A percentile compares a stretch with the other conserved stretches of the same genome.
phyloP scores from a whole-genome alignment of 2,113 vertebrate species.

The Corvus hawaiiensis region DNA sequence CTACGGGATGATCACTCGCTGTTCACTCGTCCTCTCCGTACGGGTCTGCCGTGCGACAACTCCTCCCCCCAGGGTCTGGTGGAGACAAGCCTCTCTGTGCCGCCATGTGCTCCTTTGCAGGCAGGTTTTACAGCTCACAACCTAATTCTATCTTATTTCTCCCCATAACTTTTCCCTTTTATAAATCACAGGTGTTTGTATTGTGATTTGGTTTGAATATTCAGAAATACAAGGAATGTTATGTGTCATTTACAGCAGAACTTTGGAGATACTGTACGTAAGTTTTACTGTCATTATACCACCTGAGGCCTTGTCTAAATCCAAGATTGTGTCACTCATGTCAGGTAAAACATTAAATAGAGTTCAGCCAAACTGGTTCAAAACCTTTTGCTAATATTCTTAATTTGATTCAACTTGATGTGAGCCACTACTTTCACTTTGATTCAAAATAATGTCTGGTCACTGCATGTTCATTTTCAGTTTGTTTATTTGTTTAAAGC shows the following conservation, averaged over 20 bases:
- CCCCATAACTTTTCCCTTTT: neutral
- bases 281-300: neutral
- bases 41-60: too few species aligned
- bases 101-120: too few species aligned
- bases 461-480: neutral
- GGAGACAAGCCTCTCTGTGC: too few species aligned
- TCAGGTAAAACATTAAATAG: neutral
- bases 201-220: neutral
- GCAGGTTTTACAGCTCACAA: too few species aligned
- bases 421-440: neutral
- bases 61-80: too few species aligned
- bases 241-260: fast-evolving
- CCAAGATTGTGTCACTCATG: neutral
- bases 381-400: neutral
- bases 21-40: too few species aligned
- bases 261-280: neutral
- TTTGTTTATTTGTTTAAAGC: neutral
- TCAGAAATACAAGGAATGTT: neutral
- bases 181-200: neutral
- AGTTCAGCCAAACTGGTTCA: neutral
- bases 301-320: neutral
- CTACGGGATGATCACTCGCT: too few species aligned
- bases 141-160: too few species aligned
- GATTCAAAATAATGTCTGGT: neutral
- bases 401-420: neutral